Evolutionary conservation across 2,113 vertebrate species (phyloP), one percentile per base, ranked within the genome.

Genomic region (Paramisgurnus dabryanus): DNA sequence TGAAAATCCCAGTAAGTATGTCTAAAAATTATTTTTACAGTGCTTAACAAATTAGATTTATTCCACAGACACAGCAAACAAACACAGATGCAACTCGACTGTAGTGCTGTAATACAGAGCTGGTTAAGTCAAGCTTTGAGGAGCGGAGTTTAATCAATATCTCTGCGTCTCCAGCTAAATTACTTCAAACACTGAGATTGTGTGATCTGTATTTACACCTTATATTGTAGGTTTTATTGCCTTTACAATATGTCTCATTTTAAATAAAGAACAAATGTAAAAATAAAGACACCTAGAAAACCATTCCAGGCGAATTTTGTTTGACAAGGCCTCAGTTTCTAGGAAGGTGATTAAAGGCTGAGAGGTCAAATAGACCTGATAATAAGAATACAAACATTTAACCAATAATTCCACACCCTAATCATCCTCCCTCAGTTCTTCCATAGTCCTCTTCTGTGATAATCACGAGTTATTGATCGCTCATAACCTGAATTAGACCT

Each of bases 1-100:
- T 22, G 43, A 60, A 15, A 72, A 72, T 72, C 69, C 17, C 15
- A 17, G 15, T 8, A 72, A 72, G 70, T 22, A 58, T 60, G 55
- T 60, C 0, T 18, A 73, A 58, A 72, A 9, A 1, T 72, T 3
- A 40, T 71, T 74, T 27, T 45, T 74, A 34, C 7, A 4, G 47
- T 45, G 39, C n/a, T 43, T 12, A 8, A 22, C 55, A 27, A 39
- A 73, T 74, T 40, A 74, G 45, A 74, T 74, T 55, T 61, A 18
- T 55, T 27, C n/a, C 40, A 45, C 40, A 74, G 55, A 74, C 55
- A 61, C 40, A 45, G 45, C 71, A 74, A 74, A 74, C 71, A 74
- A 27, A 45, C 40, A 10, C 71, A 74, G 71, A 74, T 74, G 71
- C 1, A 60, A 27, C 71, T 43, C 40, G 40, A 45, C 39, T 60